Evolutionary conservation across 2,113 vertebrate genomes (phyloP).

Genomic region (Mus pahari): DNA sequence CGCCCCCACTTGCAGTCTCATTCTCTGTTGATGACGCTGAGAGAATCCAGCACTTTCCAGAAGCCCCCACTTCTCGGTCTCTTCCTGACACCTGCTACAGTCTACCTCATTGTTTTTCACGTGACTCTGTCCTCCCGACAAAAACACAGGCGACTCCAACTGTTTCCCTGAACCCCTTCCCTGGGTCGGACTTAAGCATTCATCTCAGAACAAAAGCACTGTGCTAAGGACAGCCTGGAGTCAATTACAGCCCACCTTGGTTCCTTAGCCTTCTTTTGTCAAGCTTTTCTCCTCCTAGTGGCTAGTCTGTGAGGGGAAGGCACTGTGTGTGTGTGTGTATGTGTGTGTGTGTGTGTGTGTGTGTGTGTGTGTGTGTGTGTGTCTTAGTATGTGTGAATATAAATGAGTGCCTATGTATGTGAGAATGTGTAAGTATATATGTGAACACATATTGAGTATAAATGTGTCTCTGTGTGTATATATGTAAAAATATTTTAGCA

Average conservation of each 20-base stretch:
- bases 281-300: accelerated
- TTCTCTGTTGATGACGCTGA: background rate
- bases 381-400: background rate
- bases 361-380: background rate
- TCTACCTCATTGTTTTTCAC: no score
- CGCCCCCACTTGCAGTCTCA: background rate
- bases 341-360: background rate
- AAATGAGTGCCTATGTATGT: background rate
- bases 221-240: background rate
- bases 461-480: background rate
- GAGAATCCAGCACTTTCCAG: background rate
- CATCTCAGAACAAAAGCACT: no score
- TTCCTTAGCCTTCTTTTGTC: background rate
- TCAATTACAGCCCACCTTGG: background rate
- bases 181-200: background rate
- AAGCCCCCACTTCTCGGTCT: background rate
- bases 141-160: accelerated
- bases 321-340: background rate
- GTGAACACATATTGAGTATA: background rate
- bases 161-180: no score
- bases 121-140: background rate
- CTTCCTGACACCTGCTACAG: background rate
- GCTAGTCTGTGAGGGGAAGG: background rate
- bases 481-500: background rate
- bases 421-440: background rate